Conservation (phyloP, 2,113 vertebrate genomes). For the Myrmecobius fasciatus region DNA sequence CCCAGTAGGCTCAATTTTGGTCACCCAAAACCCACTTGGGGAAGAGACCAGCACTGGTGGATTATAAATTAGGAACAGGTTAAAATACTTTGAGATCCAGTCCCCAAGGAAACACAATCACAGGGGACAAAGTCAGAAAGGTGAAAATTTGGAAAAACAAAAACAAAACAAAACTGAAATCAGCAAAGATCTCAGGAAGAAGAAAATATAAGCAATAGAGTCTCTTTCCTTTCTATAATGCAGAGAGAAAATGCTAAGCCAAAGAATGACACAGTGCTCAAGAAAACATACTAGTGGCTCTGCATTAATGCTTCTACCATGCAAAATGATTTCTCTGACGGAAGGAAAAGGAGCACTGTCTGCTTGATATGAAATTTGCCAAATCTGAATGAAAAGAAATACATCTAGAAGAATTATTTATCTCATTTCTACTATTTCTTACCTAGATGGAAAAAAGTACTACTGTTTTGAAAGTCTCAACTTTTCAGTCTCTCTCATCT, state of each 20-base stretch:
- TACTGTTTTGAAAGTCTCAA: neutral
- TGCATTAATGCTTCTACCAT: neutral
- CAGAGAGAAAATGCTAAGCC: neutral
- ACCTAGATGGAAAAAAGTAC: neutral
- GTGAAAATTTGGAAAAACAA: neutral
- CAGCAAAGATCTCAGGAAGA: neutral
- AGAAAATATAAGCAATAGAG: neutral
- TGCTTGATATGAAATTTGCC: neutral
- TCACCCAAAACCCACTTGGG: neutral
- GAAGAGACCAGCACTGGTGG: neutral
- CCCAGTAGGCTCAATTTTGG: neutral
- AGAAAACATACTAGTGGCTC: neutral
- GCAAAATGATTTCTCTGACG: neutral
- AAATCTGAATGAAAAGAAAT: neutral
- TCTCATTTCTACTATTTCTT: neutral
- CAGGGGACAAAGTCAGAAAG: neutral
- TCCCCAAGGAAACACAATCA: neutral
- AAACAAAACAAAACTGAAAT: neutral
- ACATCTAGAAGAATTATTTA: neutral
- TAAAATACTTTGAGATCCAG: neutral
- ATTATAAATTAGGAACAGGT: neutral
- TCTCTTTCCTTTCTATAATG: neutral
- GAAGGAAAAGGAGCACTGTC: neutral
- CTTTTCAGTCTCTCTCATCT: neutral
- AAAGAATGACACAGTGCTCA: neutral